Conservation (phyloP, 2,113 vertebrate species). For the Heloderma charlesbogerti region DNA sequence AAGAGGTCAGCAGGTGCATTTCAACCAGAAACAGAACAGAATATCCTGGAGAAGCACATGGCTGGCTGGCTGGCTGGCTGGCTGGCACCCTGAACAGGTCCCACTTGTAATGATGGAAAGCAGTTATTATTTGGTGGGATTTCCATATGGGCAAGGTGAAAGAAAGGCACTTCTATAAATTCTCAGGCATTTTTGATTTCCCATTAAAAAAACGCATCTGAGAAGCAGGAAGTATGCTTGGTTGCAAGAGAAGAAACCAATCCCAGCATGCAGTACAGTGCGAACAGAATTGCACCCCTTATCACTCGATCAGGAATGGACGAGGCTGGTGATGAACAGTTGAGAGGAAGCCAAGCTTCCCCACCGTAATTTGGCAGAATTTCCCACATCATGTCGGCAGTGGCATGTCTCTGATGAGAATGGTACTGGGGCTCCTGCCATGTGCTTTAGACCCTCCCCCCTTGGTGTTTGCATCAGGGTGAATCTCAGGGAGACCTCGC, state of each 20-base stretch:
- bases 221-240: too few species aligned
- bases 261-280: background rate
- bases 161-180: too few species aligned
- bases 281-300: too few species aligned
- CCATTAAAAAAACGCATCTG: too few species aligned
- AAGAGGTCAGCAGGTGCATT: too few species aligned
- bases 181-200: too few species aligned
- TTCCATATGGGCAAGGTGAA: background rate
- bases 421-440: background rate
- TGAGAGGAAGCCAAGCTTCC: background rate
- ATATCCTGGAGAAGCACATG: background rate
- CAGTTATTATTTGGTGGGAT: background rate
- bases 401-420: background rate
- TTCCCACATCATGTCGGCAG: too few species aligned
- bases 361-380: background rate
- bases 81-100: background rate
- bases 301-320: too few species aligned
- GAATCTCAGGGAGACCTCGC: background rate
- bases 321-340: too few species aligned
- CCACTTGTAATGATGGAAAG: background rate
- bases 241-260: background rate
- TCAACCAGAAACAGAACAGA: too few species aligned
- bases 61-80: background rate
- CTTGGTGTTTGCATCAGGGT: background rate
- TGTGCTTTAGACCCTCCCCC: background rate